A percentile compares a stretch with the other conserved stretches of the same genome.
These are phyloP conservation scores for Larimichthys polyactis DNA, from an alignment of 2,113 vertebrate species.

Conservation along the genomic window DNA sequence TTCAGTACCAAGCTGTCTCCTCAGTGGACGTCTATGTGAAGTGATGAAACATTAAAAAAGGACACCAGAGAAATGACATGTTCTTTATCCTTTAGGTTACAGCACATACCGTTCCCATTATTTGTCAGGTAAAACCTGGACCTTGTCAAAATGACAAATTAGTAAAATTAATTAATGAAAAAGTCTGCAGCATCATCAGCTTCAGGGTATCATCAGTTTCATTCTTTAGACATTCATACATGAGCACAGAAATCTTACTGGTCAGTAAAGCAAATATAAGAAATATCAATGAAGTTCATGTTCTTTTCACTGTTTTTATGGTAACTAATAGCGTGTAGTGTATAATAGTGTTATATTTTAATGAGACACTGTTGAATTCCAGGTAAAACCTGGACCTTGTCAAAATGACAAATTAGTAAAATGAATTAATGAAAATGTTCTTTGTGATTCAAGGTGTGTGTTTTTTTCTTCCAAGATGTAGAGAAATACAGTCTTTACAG, in stretches of 20 bases:
- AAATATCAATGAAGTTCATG: background rate
- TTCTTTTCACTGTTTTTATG: background rate
- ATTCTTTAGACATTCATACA: background rate
- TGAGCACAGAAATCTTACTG: background rate
- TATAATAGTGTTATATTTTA: too few relatives aligned
- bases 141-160: too few relatives aligned
- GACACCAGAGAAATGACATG: background rate
- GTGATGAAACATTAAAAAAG: background rate
- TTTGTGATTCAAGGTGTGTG: background rate
- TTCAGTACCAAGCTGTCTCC: background rate
- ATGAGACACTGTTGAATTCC: background rate
- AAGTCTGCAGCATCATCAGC: background rate
- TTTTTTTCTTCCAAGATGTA: background rate
- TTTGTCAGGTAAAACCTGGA: too few relatives aligned
- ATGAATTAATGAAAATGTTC: background rate
- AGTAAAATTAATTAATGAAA: too few relatives aligned
- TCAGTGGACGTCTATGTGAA: background rate
- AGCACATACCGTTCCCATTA: background rate
- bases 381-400: background rate
- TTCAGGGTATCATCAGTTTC: background rate
- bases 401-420: background rate
- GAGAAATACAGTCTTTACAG: background rate
- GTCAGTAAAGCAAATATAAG: background rate
- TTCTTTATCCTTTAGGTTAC: background rate
- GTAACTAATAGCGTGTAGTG: too few relatives aligned